These are phyloP conservation scores for Scomber japonicus DNA, from an alignment of 2,113 vertebrate species.

Conservation along the genomic window DNA sequence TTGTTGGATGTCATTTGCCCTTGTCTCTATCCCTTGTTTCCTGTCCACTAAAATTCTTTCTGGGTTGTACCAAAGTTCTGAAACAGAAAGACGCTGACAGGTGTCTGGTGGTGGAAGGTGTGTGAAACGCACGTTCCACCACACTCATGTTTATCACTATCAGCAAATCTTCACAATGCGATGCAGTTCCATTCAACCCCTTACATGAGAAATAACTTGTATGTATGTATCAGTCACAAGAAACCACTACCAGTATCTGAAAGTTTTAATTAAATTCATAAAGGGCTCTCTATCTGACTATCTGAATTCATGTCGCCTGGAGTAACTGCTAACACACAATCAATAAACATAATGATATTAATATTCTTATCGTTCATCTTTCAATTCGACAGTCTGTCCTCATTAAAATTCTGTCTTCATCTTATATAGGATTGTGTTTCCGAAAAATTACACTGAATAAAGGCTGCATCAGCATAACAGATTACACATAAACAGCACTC, in stretches of 20 bases:
- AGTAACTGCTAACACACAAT: conserved; percentile 13
- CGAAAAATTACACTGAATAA: conserved; percentile 36
- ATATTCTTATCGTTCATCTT: conserved; percentile 23
- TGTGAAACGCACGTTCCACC: too few relatives aligned
- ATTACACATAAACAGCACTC: conserved; percentile 21
- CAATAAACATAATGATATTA: conserved; percentile 10
- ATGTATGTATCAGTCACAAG: not conserved
- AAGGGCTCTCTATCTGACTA: conserved; percentile 9
- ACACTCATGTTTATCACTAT: not conserved
- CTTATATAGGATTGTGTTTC: conserved; percentile 11
- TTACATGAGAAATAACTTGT: too few relatives aligned
- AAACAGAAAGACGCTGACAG: too few relatives aligned
- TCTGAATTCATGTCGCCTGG: not conserved
- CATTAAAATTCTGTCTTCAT: conserved; percentile 39
- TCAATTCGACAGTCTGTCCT: conserved; percentile 13
- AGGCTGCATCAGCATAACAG: conserved; percentile 50
- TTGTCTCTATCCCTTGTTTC: too few relatives aligned
- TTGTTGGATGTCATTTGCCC: too few relatives aligned
- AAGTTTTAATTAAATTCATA: not conserved
- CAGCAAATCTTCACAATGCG: conserved; percentile 2
- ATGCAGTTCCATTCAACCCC: not conserved
- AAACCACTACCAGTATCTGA: not conserved
- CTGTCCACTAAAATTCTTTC: too few relatives aligned
- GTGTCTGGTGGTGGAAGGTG: too few relatives aligned
- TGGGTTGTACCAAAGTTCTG: too few relatives aligned